Percentiles rank a stretch among this genome's conserved stretches.
Conservation (phyloP, 2,797 vertebrate genomes). For the Ibycter americanus region DNA sequence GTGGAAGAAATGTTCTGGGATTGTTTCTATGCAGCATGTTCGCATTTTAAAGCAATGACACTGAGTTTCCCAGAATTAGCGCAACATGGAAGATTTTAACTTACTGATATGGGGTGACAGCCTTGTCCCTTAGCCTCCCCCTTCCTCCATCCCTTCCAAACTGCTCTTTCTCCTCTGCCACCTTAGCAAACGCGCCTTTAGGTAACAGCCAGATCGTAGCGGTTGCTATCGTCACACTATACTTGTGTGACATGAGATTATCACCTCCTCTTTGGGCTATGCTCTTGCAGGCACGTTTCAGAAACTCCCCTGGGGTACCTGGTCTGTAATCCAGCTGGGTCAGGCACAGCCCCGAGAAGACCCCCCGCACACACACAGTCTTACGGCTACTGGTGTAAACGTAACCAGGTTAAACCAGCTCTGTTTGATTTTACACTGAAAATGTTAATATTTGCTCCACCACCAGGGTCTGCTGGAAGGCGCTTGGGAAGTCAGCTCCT, state of each 20-base stretch:
- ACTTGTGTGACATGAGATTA: neutral
- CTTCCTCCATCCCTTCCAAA: neutral
- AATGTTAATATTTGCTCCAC: neutral
- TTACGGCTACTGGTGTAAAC: neutral
- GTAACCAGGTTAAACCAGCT: neutral
- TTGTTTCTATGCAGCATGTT: neutral
- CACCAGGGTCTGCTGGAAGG: neutral
- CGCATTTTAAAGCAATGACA: neutral
- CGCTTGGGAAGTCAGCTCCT: neutral
- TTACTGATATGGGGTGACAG: neutral
- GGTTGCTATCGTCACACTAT: neutral
- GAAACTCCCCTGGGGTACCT: neutral
- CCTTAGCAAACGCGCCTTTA: neutral
- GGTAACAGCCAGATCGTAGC: fast-evolving
- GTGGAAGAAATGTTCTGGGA: neutral
- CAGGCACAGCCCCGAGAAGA: neutral
- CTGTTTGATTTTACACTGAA: neutral
- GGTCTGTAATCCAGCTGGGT: neutral
- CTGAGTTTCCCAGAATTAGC: neutral
- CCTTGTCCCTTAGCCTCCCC: neutral
- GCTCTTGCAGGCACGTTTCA: neutral
- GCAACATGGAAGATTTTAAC: neutral
- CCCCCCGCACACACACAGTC: neutral
- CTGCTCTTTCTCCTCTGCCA: neutral
- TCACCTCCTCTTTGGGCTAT: neutral